A percentile compares a stretch with the other conserved stretches of the same genome.
These are phyloP conservation scores for Dynastes maya DNA, from an alignment of 2,888 invertebrate species.

Conservation along the genomic window DNA sequence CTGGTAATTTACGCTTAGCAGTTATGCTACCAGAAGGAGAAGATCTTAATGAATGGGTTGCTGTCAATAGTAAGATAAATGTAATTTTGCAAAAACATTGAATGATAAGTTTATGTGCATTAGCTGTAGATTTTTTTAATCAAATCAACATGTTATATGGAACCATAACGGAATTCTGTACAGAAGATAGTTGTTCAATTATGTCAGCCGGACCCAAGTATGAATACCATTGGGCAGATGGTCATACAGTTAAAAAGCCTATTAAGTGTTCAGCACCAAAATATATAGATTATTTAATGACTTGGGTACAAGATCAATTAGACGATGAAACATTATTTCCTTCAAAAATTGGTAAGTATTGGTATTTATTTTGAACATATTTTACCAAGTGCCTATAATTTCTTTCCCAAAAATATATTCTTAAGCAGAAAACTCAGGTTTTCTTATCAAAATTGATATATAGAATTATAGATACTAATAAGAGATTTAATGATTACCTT, in stretches of 20 bases:
- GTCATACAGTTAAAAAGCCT: conserved; percentile 97
- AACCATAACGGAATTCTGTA: conserved; percentile 99
- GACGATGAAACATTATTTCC: conserved; percentile 99
- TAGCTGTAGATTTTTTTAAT: conserved; percentile 99
- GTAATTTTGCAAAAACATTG: background rate
- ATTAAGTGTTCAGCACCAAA: conserved; percentile 99
- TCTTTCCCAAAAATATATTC: too few relatives aligned
- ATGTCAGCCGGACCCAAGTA: conserved; percentile 99
- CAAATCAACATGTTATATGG: conserved; percentile 99
- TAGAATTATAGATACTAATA: too few relatives aligned
- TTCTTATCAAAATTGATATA: too few relatives aligned
- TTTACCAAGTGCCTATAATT: too few relatives aligned
- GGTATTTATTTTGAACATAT: too few relatives aligned
- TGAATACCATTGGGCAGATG: conserved; percentile 99
- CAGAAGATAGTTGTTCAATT: conserved; percentile 96
- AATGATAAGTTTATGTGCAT: conserved; percentile 61
- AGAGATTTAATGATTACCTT: too few relatives aligned
- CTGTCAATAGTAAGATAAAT: conserved; percentile 93
- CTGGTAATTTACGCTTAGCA: conserved; percentile 95
- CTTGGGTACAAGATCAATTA: conserved; percentile 99
- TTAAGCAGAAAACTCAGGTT: too few relatives aligned
- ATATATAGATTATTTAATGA: conserved; percentile 99
- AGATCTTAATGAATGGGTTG: conserved; percentile 99
- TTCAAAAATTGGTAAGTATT: conserved; percentile 88
- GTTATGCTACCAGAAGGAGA: conserved; percentile 99